phyloP scores from a whole-genome alignment of 2,888 invertebrate genomes.

The Habroteleia sp. region DNA sequence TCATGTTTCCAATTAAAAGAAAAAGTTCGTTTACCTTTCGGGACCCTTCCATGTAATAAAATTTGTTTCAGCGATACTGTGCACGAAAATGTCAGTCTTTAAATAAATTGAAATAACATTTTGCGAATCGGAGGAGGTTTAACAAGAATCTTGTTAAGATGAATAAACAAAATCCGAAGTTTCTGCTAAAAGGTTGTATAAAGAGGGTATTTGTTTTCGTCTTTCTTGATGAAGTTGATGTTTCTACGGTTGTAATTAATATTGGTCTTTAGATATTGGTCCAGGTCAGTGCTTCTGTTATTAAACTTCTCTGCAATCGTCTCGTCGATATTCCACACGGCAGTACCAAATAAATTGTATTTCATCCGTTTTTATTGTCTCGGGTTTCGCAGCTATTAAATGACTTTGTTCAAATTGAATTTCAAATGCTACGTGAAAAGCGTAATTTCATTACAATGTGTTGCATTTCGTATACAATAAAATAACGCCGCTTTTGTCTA shows the following conservation, averaged over 20 bases:
- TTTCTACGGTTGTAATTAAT: constrained; percentile 62
- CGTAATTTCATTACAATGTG: constrained; percentile 58
- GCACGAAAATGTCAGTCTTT: constrained; percentile 1
- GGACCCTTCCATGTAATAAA: constrained; percentile 8
- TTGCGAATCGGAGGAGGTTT: constrained; percentile 15
- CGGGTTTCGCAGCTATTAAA: constrained; percentile 45
- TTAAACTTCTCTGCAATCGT: constrained; percentile 54
- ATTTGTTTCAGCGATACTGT: constrained; percentile 7
- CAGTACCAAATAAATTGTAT: constrained; percentile 37
- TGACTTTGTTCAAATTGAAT: constrained; percentile 57
- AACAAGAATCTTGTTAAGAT: constrained; percentile 47
- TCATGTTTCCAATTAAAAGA: neutral
- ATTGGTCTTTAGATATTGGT: constrained; percentile 58
- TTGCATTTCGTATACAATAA: constrained; percentile 50
- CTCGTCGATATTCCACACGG: constrained; percentile 47
- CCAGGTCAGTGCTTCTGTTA: constrained; percentile 59
- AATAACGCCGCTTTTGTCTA: constrained; percentile 47
- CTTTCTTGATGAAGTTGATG: constrained; percentile 58
- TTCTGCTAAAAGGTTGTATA: constrained; percentile 36
- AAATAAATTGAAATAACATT: constrained; percentile 31
- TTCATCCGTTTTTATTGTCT: constrained; percentile 57
- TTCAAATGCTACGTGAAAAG: constrained; percentile 47
- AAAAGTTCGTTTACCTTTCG: neutral
- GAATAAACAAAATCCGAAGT: constrained; percentile 50
- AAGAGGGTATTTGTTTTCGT: constrained; percentile 52